phyloP scores from a whole-genome alignment of 2,113 vertebrate genomes.

The Casuarius casuarius region DNA sequence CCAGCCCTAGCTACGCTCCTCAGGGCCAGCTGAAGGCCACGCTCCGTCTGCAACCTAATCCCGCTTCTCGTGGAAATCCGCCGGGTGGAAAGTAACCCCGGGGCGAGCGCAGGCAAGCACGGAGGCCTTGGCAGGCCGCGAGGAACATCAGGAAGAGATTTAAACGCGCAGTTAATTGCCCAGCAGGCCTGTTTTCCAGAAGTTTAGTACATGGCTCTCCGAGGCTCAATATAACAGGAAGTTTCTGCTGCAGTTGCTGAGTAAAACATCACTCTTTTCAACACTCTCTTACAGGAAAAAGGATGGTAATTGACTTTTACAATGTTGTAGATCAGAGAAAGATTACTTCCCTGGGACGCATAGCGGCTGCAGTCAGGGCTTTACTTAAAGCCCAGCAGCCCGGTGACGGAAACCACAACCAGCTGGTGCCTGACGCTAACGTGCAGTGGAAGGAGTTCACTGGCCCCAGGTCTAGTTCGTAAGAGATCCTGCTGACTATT shows the following conservation, averaged over 20 bases:
- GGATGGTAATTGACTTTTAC: not conserved
- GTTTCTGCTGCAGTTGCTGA: not conserved
- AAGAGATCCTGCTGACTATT: not conserved
- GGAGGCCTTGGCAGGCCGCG: not conserved
- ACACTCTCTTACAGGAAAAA: not conserved
- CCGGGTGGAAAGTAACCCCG: not conserved
- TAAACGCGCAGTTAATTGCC: not conserved
- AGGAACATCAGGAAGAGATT: not conserved
- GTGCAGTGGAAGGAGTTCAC: not conserved
- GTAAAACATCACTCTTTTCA: not conserved
- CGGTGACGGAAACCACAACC: not conserved
- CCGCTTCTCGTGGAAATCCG: not conserved
- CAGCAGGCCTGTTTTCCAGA: not conserved
- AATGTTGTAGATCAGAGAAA: not conserved
- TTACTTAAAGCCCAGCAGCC: not conserved
- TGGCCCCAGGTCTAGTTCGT: not conserved
- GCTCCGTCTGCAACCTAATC: not conserved
- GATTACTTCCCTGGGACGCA: not conserved
- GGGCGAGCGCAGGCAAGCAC: not conserved
- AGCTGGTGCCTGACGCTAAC: not conserved
- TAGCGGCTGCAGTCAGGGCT: not conserved
- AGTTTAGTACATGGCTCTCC: not conserved
- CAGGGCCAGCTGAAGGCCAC: not conserved
- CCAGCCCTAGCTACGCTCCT: constrained; percentile 20
- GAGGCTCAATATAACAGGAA: fast-evolving